Evolutionary conservation across 2,797 vertebrate genomes (phyloP), one percentile per base, ranked within the genome.

Genomic region (Anguilla pacifica): DNA sequence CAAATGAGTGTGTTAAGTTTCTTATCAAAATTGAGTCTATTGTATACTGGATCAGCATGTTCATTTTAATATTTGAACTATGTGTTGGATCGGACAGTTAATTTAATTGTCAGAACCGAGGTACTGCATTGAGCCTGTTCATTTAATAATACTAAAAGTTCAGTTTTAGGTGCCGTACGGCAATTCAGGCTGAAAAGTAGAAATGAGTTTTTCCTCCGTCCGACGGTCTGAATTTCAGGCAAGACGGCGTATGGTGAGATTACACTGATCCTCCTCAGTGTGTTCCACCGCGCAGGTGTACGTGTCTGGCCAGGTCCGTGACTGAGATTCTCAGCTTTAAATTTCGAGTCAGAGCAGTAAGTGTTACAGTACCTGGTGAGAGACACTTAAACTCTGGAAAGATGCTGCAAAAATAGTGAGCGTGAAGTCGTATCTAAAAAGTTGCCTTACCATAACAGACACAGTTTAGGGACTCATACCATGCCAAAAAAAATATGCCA

Each of bases 361-460:
- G 64, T 79, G 70, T 79, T 46, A 22, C 43, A 46, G 43, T 46
- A 46, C 35, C 19, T 46, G 35, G 17, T 22, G 39, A 46, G 1
- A 79, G 35, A 6, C 39, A 79, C 6, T 79, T 79, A 43, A 46
- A 43, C 74, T 79, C 74, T 51, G 22, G 59, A 67, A 35, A 35
- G 83, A 84, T 61, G 51, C 83, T 57, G 53, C 53, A 84, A 61
- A 46, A 57, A 61, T 61, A 84, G 35, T 39, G 51, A 61, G 51
- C 31, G 28, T 61, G 35, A 25, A 39, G 59, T 64, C 31, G 10
- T 61, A 46, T 85, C 57, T 85, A 43, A 85, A 82, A 85, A 61
- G 84, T 85, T 61, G 84, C 84, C 84, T 85, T 85, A 85, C 35
- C 59, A 46, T 64, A 85, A 64, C 35, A 22, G 57, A 85, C 57